Evolutionary conservation across 2,797 vertebrate genomes (phyloP), one percentile per base, ranked within the genome.

Genomic region (Sorex maritimensis): DNA sequence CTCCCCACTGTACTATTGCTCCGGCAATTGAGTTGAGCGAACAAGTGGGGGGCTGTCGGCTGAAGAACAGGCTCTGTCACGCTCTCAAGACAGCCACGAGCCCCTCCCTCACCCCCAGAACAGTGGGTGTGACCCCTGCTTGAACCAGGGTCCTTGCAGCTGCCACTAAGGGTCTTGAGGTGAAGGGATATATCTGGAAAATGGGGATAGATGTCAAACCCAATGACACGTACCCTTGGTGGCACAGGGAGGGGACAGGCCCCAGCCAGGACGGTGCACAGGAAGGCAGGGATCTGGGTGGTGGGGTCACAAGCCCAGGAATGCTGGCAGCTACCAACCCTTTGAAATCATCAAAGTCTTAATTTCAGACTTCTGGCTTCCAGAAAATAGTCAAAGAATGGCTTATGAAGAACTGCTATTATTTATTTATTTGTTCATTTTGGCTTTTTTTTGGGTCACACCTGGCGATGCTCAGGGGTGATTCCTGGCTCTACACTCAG

Each of bases 141-240:
- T 78, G 72, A 52, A 67, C 90, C 58, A 81, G 13, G 14, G 5
- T 68, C 52, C 82, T 93, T 90, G 52, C 46, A 38, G 71, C 65
- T 17, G 21, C 13, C 14, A 17, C n/a, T 12, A 88, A 67, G 49
- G 46, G 2, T 46, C 63, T 68, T 6, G 5, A 74, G 15, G 71
- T 78, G 79, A 34, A 7, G 46, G 61, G 63, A 63, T 30, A 19
- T 58, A 49, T 26, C 52, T 71, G 55, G 68, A 46, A 6, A 6
- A 46, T 46, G 5, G 46, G 11, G 46, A n/a, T 46, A 46, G 11
- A 46, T 46, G 46, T 71, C 69, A 78, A 80, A 73, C 72, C 61
- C 34, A 73, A 4, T 28, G 90, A 49, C 67, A 61, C 49, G 12
- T 44, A 38, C 75, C 11, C n/a, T 82, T 61, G 38, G 38, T 23